Base-by-base conservation (phyloP, 92 coral and sea anemone species). In the Umimayanthus kanabou region DNA sequence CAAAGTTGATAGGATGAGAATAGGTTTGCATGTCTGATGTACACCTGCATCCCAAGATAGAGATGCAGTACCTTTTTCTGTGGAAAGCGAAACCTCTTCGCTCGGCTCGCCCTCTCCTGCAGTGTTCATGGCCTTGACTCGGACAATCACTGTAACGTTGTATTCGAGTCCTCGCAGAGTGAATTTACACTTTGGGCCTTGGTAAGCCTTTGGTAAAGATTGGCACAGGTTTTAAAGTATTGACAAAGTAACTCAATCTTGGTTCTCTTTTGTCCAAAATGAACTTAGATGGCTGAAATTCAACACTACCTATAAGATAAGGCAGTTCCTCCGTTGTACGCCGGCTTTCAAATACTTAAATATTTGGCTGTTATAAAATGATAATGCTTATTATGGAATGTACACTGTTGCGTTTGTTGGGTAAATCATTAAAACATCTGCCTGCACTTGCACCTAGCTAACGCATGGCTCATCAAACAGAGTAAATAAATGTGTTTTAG, bases 81-180 rank as follows among this genome's bases (percentile, higher is more conserved):
- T 95, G 4, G 94, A 93, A 15, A 95, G 86, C 11, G 96, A 95
- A 4, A 95, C 93, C 87, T 95, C 98, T 10, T 89, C 94, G 64
- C 98, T 95, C 61, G 96, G 96, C 29, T 95, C 94, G 86, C 98
- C 88, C 29, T 88, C 92, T 4, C 98, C 98, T 84, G 94, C 98
- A 79, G 98, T 93, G 85, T 95, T 95, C 85, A 93, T 81, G 64
- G 96, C 98, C 82, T 89, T 95, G 75, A 95, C 96, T 81, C 94
- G 96, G 73, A 94, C 94, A 25, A 91, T 73, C 10, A 93, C 94
- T 20, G 94, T 95, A 10, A 93, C 92, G 77, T 95, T 95, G 90
- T 95, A 95, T 33, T 93, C 94, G 85, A 95, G 90, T 81, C 94
- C 96, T 65, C 91, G 90, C 39, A 95, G 87, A 5, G 98, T 95